Conservation (phyloP, 2,797 vertebrate species). For the Lutra lutra region DNA sequence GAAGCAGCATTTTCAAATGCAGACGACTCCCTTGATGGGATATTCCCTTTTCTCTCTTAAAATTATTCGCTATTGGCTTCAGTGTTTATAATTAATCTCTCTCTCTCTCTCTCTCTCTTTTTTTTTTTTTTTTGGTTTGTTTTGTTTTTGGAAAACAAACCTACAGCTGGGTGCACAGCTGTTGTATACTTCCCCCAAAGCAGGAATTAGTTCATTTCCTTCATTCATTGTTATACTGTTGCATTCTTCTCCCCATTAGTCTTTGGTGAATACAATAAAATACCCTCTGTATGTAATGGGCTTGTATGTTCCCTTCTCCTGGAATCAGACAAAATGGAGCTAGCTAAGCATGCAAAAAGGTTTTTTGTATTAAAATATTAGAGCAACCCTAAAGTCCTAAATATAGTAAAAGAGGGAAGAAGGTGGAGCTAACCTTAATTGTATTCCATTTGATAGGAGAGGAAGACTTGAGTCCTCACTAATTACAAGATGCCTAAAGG, state of each 20-base stretch:
- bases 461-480: not conserved
- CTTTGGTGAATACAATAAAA: constrained; percentile 60
- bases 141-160: constrained; percentile 60
- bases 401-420: not conserved
- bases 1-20: not conserved
- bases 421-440: not conserved
- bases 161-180: constrained; percentile 64
- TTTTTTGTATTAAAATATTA: not conserved
- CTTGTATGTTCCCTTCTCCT: constrained; percentile 53
- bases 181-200: constrained; percentile 19
- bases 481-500: not conserved
- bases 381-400: constrained; percentile 45
- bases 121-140: not conserved
- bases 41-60: not conserved
- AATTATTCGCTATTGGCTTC: constrained; percentile 11
- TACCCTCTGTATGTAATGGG: constrained; percentile 33
- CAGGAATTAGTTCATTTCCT: constrained; percentile 72
- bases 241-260: constrained; percentile 2
- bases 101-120: not conserved
- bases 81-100: not conserved
- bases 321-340: constrained; percentile 35
- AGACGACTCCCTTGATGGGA: not conserved
- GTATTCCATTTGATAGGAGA: not conserved
- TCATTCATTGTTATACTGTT: constrained; percentile 55
- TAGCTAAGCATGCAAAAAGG: not conserved